Conservation (phyloP, 2,113 vertebrate genomes). For the Sylvia atricapilla region DNA sequence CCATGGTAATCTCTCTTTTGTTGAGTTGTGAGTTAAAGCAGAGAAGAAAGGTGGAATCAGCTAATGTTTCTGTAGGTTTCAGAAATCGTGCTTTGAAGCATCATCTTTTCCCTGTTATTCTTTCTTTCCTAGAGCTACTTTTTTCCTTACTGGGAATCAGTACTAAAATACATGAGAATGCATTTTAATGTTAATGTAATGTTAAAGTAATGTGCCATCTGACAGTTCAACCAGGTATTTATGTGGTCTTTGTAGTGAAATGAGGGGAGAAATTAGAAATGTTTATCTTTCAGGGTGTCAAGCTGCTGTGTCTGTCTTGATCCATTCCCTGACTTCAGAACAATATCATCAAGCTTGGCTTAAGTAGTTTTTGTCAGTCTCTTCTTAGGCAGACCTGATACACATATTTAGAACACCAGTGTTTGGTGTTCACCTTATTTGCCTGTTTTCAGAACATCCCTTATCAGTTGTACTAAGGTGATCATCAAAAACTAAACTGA, state of each 20-base stretch:
- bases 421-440: neutral
- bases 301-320: neutral
- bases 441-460: neutral
- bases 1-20: neutral
- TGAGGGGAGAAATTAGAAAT: neutral
- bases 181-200: neutral
- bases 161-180: neutral
- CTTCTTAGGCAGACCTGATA: neutral
- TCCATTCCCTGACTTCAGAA: neutral
- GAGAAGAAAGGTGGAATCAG: neutral
- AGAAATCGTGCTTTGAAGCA: neutral
- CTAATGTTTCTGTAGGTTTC: neutral
- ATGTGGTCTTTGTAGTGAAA: neutral
- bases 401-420: accelerated
- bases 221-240: neutral
- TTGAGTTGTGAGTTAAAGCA: neutral
- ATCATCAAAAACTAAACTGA: neutral
- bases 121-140: neutral
- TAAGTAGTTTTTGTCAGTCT: neutral
- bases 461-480: neutral
- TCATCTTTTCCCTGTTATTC: neutral
- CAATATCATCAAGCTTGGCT: neutral
- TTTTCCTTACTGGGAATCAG: neutral
- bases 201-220: neutral
- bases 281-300: neutral